Conservation (phyloP, 1,140 invertebrate genomes). For the Neodiprion lecontei region DNA sequence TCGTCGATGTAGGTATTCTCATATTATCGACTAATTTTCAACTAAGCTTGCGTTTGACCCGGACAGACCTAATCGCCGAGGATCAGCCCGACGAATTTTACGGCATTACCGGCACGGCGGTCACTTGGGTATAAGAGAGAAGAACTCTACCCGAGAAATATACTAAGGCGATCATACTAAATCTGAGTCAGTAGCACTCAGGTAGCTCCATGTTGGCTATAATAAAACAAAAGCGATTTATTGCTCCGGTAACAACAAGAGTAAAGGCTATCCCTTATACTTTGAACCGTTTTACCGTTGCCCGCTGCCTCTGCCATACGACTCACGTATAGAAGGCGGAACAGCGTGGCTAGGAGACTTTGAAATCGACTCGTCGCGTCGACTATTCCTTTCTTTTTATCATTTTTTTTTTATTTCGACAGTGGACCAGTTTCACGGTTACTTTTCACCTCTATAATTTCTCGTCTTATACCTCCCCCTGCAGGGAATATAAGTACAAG, state of each 20-base stretch:
- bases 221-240: neutral
- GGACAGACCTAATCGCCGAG: neutral
- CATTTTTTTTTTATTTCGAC: too few relatives aligned
- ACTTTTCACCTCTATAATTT: too few relatives aligned
- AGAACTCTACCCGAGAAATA: neutral
- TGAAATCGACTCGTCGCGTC: too few relatives aligned
- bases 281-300: too few relatives aligned
- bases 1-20: neutral
- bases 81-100: neutral
- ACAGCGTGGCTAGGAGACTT: too few relatives aligned
- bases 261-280: slow-evolving; percentile 2
- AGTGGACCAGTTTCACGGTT: too few relatives aligned
- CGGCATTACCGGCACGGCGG: neutral
- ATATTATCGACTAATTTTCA: neutral
- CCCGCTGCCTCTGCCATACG: too few relatives aligned
- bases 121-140: neutral
- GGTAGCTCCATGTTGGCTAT: neutral
- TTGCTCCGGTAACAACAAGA: neutral
- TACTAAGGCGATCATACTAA: neutral
- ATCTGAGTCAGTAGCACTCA: neutral
- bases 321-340: too few relatives aligned
- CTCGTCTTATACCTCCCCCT: too few relatives aligned
- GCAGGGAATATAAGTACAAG: neutral
- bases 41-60: neutral
- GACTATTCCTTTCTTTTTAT: too few relatives aligned